phyloP scores from a whole-genome alignment of 2,797 vertebrate species.

The Capromys pilorides region DNA sequence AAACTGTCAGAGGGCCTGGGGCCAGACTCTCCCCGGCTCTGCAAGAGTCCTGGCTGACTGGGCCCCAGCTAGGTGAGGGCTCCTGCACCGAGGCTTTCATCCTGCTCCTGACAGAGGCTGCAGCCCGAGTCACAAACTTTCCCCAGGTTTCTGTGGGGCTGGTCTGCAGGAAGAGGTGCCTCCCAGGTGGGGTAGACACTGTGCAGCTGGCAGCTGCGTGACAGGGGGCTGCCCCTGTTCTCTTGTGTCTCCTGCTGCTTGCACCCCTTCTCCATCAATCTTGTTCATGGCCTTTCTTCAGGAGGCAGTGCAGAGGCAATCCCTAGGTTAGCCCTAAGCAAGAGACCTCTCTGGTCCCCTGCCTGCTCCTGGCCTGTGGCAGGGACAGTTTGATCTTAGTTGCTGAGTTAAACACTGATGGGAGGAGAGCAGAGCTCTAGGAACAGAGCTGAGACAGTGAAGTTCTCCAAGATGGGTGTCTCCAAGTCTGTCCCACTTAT shows the following conservation, averaged over 20 bases:
- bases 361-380: not conserved
- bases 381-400: not conserved
- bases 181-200: not conserved
- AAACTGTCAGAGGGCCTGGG: conserved; percentile 22
- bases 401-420: not conserved
- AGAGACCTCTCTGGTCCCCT: not conserved
- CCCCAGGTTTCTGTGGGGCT: not conserved
- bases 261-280: accelerated
- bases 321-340: not conserved
- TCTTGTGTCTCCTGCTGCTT: too few species aligned
- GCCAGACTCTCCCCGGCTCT: not conserved
- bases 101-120: not conserved
- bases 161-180: not conserved
- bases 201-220: accelerated
- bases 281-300: not conserved
- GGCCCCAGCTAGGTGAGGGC: accelerated
- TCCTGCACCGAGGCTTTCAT: too few species aligned
- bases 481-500: too few species aligned
- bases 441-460: too few species aligned
- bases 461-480: accelerated
- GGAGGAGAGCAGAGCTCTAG: not conserved
- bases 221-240: not conserved
- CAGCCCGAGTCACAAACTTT: not conserved
- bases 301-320: too few species aligned
- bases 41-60: accelerated